phyloP scores from a whole-genome alignment of 2,888 invertebrate genomes.

The Teleiodes luculella region DNA sequence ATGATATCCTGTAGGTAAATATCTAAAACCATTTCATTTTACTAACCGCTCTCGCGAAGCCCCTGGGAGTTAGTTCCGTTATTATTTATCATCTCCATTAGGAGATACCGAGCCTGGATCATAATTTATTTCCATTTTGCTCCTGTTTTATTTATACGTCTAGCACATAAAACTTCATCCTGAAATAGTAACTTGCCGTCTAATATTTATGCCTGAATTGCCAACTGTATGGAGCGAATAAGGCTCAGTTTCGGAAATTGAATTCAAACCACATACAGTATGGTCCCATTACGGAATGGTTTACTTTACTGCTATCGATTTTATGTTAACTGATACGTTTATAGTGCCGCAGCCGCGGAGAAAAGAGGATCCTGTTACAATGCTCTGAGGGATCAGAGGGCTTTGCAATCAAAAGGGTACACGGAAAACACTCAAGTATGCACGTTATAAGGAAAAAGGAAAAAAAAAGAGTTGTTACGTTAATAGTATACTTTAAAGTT shows the following conservation, averaged over 20 bases:
- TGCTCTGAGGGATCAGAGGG: background rate
- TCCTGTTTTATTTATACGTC: constrained; percentile 15
- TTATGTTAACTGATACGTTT: constrained; percentile 19
- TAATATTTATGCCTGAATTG: constrained; percentile 25
- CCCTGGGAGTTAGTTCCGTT: constrained; percentile 9
- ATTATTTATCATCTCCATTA: constrained; percentile 20
- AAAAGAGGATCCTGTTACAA: background rate
- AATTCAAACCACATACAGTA: constrained; percentile 37
- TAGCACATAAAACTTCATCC: constrained; percentile 11
- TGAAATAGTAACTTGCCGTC: constrained; percentile 14
- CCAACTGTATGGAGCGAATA: constrained; percentile 35
- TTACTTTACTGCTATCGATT: constrained; percentile 33
- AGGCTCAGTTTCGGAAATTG: constrained; percentile 46
- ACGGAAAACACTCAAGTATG: constrained; percentile 3
- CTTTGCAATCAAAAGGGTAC: background rate
- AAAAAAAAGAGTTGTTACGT: background rate
- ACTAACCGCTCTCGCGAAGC: constrained; percentile 2
- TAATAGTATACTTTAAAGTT: background rate
- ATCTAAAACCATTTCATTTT: constrained; percentile 5
- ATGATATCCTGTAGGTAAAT: background rate
- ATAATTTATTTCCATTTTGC: constrained; percentile 19
- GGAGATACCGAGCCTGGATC: constrained; percentile 12
- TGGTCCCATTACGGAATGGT: constrained; percentile 19
- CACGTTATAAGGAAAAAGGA: background rate
- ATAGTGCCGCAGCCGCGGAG: constrained; percentile 1